Conservation (phyloP, 2,113 vertebrate species). For the Bos indicus region DNA sequence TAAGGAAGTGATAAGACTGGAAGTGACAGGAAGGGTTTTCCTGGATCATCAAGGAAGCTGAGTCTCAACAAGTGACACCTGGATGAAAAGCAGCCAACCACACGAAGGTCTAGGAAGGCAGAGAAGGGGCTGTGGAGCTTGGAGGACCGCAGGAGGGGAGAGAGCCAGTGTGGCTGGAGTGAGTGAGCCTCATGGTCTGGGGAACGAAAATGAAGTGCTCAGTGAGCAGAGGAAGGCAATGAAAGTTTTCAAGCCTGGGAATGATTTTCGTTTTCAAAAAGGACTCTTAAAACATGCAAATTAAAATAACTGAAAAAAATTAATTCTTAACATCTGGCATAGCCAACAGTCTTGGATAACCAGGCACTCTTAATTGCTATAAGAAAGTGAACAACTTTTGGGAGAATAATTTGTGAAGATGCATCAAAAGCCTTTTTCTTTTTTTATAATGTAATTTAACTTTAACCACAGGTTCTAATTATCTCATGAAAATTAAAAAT, state of each 20-base stretch:
- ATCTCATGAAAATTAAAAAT: neutral
- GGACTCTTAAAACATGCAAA: neutral
- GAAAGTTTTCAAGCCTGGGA: neutral
- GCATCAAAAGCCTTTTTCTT: neutral
- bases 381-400: neutral
- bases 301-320: constrained; percentile 5
- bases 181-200: neutral
- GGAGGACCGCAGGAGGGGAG: neutral
- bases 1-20: neutral
- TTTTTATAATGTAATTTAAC: neutral
- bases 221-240: neutral
- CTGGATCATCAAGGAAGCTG: neutral
- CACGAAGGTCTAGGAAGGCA: neutral
- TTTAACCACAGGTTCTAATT: neutral
- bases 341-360: neutral
- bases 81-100: neutral
- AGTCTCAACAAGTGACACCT: neutral
- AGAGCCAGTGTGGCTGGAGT: neutral
- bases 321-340: neutral
- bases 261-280: neutral
- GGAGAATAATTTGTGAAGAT: neutral
- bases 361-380: neutral
- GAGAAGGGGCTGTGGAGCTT: neutral
- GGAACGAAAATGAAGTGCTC: neutral
- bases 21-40: neutral